Evolutionary conservation across 2,113 vertebrate species (phyloP).

Genomic region (Syngnathus scovelli): DNA sequence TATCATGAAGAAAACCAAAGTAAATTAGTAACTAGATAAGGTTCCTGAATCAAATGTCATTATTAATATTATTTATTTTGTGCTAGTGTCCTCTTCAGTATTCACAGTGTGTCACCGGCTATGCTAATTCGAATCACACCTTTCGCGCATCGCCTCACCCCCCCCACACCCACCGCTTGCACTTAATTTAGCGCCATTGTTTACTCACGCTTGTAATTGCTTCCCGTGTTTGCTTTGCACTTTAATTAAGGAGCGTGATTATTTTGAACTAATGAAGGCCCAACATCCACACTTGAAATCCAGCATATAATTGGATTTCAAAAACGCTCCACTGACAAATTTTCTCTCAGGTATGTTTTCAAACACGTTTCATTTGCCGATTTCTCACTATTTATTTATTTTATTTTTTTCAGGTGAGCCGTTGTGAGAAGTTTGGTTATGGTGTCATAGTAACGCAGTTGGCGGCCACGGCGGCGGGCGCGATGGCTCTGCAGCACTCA

Average conservation of each 20-base stretch:
- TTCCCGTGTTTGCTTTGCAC: slow-evolving; percentile 23
- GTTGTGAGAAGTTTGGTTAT: slow-evolving; percentile 82
- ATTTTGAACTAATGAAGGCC: slow-evolving; percentile 30
- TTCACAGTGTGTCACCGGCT: background rate
- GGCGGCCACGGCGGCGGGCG: slow-evolving; percentile 81
- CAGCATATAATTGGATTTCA: slow-evolving; percentile 14
- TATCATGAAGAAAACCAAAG: too few species aligned
- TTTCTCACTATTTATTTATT: background rate
- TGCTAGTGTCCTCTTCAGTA: background rate
- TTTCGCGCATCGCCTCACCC: slow-evolving; percentile 11
- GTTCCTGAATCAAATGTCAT: background rate
- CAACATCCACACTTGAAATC: background rate
- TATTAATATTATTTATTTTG: background rate
- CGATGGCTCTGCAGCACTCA: slow-evolving; percentile 77
- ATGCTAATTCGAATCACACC: slow-evolving; percentile 3
- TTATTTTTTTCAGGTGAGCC: slow-evolving; percentile 72
- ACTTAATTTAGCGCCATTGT: slow-evolving; percentile 48
- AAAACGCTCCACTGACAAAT: background rate
- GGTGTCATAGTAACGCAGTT: slow-evolving; percentile 86
- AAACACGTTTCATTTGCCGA: background rate
- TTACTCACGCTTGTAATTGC: slow-evolving; percentile 33
- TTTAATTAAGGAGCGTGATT: slow-evolving; percentile 45
- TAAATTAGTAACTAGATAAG: background rate
- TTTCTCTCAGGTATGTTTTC: background rate
- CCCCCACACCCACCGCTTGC: background rate